Base-by-base conservation (phyloP, 2,113 vertebrate species). In the Megalops atlanticus region DNA sequence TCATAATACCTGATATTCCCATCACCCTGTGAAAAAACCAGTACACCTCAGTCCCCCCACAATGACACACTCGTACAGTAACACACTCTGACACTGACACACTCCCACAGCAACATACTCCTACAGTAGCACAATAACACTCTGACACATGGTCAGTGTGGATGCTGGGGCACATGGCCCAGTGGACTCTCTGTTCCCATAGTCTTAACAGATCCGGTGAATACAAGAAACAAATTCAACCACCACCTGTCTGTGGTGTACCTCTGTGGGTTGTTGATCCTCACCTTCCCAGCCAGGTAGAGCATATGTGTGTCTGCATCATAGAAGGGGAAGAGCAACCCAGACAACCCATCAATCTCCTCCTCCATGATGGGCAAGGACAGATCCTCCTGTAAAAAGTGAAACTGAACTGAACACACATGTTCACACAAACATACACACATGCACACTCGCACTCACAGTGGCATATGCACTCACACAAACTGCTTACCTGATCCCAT, bases 1-100 rank as follows among this genome's bases (percentile, higher is more conserved):
- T 99, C 98, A 0, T 98, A 99, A 90, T 99, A 99, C 1, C 98
- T 95, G 84, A 99, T 99, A 90, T 99, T 99, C 11, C 98, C 98
- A 0, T 99, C 98, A 0, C 98, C 98, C 98, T 99, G 92, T 33
- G 82, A 81, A 85, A 24, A 41, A 64, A 33, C 33, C 54, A 76
- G 40, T 4, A 45, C 27, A 21, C 14, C 11, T 72, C 12, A 68
- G 77, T 24, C 54, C 8, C 40, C 24, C 33, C 12, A 16, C 41
- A 72, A 39, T 16, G 69, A 71, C 31, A n/a, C 21, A 36, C 41
- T 21, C 18, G 18, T 10, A 7, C 7, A 10, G 7, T 58, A 24
- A 24, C 27, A 64, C 58, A 64, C 58, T n/a, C 58, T 31, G 10
- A 64, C 31, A n/a, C n/a, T n/a, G n/a, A n/a, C n/a, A n/a, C n/a